Percentiles rank a stretch among this genome's conserved stretches.
Evolutionary conservation across 1,140 invertebrate genomes (phyloP).

Genomic region (Stegodyphus mimosarum): DNA sequence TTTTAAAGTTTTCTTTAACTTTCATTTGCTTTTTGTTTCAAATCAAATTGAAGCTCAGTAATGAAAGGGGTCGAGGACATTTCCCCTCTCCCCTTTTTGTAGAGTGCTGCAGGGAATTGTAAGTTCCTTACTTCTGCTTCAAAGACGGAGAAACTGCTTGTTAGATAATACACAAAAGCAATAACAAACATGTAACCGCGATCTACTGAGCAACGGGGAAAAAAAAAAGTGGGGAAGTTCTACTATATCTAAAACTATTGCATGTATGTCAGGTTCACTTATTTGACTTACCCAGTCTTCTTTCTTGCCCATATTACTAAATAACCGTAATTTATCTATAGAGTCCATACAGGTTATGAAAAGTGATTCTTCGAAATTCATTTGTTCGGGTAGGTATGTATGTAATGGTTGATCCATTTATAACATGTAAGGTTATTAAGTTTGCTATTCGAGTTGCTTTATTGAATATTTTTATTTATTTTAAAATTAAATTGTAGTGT

Average conservation of each 20-base stretch:
- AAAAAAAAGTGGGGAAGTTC: neutral
- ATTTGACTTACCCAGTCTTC: neutral
- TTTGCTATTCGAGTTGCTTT: too few relatives aligned
- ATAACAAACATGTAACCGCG: neutral
- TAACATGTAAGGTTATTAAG: too few relatives aligned
- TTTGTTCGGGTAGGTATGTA: too few relatives aligned
- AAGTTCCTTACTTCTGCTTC: neutral
- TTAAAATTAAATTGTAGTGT: too few relatives aligned
- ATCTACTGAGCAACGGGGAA: neutral
- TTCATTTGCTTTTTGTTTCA: slow-evolving; percentile 57
- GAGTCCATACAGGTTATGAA: too few relatives aligned
- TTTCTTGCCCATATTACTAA: neutral
- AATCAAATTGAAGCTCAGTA: slow-evolving; percentile 56
- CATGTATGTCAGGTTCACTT: neutral
- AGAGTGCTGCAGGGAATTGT: too few relatives aligned
- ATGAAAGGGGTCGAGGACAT: slow-evolving; percentile 50
- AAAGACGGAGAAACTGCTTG: neutral
- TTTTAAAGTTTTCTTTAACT: slow-evolving; percentile 38
- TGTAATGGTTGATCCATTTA: too few relatives aligned
- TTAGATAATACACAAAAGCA: neutral
- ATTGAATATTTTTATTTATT: too few relatives aligned
- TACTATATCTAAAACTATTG: neutral
- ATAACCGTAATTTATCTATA: too few relatives aligned
- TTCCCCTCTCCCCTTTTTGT: too few relatives aligned
- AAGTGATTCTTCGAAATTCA: too few relatives aligned